Percentiles rank a stretch among this genome's conserved stretches.
phyloP scores from a whole-genome alignment of 2,888 invertebrate genomes.

The Gortyna flavago region DNA sequence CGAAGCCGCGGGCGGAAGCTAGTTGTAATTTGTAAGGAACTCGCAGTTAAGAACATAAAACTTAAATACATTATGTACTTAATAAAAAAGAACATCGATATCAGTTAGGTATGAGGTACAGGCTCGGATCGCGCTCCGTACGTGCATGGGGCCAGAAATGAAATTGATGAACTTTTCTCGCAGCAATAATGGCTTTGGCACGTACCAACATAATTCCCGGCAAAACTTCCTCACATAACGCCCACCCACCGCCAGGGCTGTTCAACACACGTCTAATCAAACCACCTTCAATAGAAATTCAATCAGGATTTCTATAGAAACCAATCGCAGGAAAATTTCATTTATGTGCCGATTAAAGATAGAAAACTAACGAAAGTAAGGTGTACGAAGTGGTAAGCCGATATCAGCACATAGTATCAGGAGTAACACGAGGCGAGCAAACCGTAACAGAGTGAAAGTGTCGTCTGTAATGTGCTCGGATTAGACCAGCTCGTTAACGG shows the following conservation, averaged over 20 bases:
- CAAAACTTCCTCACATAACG: slow-evolving; percentile 88
- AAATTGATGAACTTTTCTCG: slow-evolving; percentile 91
- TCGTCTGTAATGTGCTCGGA: slow-evolving; percentile 45
- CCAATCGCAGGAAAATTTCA: slow-evolving; percentile 23
- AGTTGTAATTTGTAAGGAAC: no score
- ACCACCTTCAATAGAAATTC: slow-evolving; percentile 38
- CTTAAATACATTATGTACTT: slow-evolving; percentile 30
- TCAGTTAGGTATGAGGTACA: slow-evolving; percentile 58
- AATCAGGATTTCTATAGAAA: slow-evolving; percentile 31
- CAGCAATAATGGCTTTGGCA: slow-evolving; percentile 91
- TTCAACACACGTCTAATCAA: slow-evolving; percentile 46
- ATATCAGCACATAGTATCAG: slow-evolving; percentile 54
- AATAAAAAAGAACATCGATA: slow-evolving; percentile 56
- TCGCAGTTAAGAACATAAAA: slow-evolving; percentile 8
- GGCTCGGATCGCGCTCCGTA: slow-evolving; percentile 55
- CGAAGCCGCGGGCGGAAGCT: no score
- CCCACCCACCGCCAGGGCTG: slow-evolving; percentile 82
- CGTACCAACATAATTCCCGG: slow-evolving; percentile 90
- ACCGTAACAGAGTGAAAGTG: slow-evolving; percentile 63
- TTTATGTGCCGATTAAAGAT: slow-evolving; percentile 29
- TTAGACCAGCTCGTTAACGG: slow-evolving; percentile 48
- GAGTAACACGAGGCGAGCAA: slow-evolving; percentile 51
- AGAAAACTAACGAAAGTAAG: slow-evolving; percentile 62
- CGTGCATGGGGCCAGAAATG: slow-evolving; percentile 84
- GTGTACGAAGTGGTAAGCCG: slow-evolving; percentile 40